Evolutionary conservation across 2,113 vertebrate species (phyloP), one percentile per base, ranked within the genome.

Genomic region (Spilogale gracilis): DNA sequence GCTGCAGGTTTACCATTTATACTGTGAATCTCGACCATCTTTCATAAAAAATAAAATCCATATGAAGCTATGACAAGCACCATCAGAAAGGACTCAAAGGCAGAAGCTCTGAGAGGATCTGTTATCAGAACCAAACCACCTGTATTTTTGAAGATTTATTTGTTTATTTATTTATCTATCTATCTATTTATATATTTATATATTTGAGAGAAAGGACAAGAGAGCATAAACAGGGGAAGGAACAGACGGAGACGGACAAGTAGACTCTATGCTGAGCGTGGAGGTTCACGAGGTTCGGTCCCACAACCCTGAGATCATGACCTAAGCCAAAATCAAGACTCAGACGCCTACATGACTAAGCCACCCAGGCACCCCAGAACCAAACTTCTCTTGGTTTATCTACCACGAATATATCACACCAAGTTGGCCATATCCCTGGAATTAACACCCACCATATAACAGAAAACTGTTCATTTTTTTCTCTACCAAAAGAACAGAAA

Each of bases 391-490:
- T 79, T 50, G 54, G 50, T 87, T 91, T 86, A 76, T 13, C 69
- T 85, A 80, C 30, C 16, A 27, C 94, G 48, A 94, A 67, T 2
- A 32, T 18, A 73, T 63, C 67, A 52, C 17, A 81, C 50, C 90
- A 65, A 71, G 58, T 78, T 74, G 63, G 50, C 76, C 74, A 76
- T 58, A 87, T 83, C 11, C 45, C 45, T 90, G 25, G 96, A 94
- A 93, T 89, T 60, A 90, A 30, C 79, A 94, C 23, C 32, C 50
- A 67, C 32, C 60, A 89, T 6, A 10, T 30, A 88, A 96, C 63
- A 67, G 71, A 89, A 95, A 86, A 94, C 7, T 30, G 50, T 14
- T 45, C 50, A 85, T 48, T 74, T 84, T 93, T 95, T 93, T 80
- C 67, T 83, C 71, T 82, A 67, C 11, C 58, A 74, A 67, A 38